Evolutionary conservation across 2,888 invertebrate species (phyloP).

Genomic region (Brachynemurus nebulosus): DNA sequence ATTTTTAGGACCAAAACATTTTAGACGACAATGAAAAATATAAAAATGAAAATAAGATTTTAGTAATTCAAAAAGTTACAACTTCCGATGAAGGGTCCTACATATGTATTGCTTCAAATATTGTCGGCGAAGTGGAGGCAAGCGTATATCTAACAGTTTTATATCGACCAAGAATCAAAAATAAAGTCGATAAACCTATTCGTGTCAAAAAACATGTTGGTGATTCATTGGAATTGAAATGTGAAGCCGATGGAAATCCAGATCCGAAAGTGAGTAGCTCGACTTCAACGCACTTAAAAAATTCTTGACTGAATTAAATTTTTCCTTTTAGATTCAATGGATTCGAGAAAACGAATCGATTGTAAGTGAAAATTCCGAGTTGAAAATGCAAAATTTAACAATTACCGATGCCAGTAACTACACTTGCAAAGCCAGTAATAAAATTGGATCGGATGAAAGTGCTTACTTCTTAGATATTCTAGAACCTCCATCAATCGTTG

Average conservation of each 20-base stretch:
- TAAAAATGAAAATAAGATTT: background rate
- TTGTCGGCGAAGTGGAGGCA: conserved; percentile 30
- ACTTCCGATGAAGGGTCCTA: conserved; percentile 35
- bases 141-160: conserved; percentile 7
- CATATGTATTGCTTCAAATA: conserved; percentile 44
- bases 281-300: background rate
- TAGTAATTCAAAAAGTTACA: background rate
- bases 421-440: conserved; percentile 44
- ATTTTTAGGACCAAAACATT: background rate
- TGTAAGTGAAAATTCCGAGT: background rate
- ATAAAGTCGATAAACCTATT: background rate
- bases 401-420: conserved; percentile 35
- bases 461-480: conserved; percentile 11
- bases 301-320: background rate
- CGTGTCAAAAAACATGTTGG: conserved; percentile 23
- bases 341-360: background rate
- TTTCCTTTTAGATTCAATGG: background rate
- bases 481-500: conserved; percentile 2
- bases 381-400: background rate
- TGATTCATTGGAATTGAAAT: conserved; percentile 32
- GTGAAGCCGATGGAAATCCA: conserved; percentile 34
- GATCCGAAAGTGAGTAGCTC: conserved; percentile 27
- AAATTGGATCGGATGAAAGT: conserved; percentile 36
- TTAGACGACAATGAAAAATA: too few relatives aligned
- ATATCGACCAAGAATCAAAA: conserved; percentile 13